Evolutionary conservation across 2,113 vertebrate genomes (phyloP).

Genomic region (Aleadryas rufinucha): DNA sequence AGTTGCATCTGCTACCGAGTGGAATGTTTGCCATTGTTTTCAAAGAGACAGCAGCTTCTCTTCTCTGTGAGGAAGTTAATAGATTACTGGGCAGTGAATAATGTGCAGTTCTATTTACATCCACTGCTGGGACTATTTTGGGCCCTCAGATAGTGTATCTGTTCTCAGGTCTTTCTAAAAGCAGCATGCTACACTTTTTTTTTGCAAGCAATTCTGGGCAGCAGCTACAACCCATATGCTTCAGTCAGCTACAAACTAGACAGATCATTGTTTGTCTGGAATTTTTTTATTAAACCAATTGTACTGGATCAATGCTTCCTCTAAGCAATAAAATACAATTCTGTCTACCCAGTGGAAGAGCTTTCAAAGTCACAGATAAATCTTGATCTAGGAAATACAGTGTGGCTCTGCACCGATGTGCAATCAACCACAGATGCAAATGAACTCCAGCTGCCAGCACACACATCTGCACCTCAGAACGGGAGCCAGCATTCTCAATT

Average conservation of each 20-base stretch:
- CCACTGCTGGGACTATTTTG: not conserved
- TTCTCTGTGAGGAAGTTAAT: not conserved
- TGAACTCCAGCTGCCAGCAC: not conserved
- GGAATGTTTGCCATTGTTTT: not conserved
- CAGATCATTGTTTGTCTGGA: conserved; percentile 61
- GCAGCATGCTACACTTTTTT: not conserved
- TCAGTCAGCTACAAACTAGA: conserved; percentile 54
- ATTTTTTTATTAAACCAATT: conserved; percentile 73
- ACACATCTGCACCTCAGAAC: not conserved
- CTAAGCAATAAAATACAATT: conserved; percentile 63
- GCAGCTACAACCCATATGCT: conserved; percentile 9
- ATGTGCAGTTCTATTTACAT: conserved; percentile 20
- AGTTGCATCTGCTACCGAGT: not conserved
- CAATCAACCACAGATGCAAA: conserved; percentile 17
- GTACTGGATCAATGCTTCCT: conserved; percentile 70
- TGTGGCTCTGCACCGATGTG: not conserved
- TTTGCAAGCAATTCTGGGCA: not conserved
- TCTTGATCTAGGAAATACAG: conserved; percentile 10
- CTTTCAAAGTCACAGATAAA: conserved; percentile 44
- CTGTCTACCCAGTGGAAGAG: conserved; percentile 20
- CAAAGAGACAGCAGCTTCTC: not conserved
- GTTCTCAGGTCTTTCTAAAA: not conserved
- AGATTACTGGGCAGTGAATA: conserved; percentile 16
- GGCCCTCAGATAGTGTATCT: not conserved
- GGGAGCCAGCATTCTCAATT: not conserved